phyloP scores from a whole-genome alignment of 2,888 invertebrate species.

The Stictocephala bisonia region DNA sequence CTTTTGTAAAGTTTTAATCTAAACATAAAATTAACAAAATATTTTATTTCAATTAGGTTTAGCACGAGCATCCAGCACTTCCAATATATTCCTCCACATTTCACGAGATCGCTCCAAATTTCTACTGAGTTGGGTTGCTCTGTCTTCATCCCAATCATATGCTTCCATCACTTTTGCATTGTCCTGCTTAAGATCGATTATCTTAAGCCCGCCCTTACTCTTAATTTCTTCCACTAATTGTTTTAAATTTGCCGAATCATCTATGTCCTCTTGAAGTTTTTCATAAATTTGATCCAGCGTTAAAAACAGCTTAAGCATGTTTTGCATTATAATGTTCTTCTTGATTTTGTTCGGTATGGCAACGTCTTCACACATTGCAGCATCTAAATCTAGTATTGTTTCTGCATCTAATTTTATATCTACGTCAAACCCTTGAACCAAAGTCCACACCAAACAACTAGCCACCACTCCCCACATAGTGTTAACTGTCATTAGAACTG shows the following conservation, averaged over 20 bases:
- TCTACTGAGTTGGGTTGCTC: conserved; percentile 12
- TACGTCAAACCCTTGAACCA: neutral
- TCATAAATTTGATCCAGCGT: conserved; percentile 30
- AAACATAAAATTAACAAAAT: no score
- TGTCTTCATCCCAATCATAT: conserved; percentile 23
- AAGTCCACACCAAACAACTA: no score
- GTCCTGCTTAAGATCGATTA: conserved; percentile 10
- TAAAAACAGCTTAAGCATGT: conserved; percentile 19
- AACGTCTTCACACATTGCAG: conserved; percentile 12
- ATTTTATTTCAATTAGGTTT: no score
- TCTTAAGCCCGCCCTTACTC: conserved; percentile 4
- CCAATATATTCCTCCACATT: conserved; percentile 22
- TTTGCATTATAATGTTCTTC: conserved; percentile 23
- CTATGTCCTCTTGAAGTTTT: neutral
- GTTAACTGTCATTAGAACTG: no score
- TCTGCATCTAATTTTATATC: conserved; percentile 17
- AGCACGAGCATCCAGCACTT: no score
- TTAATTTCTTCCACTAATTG: neutral
- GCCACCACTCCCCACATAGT: no score
- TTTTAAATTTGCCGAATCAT: neutral
- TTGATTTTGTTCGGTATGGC: neutral
- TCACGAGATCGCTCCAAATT: conserved; percentile 26
- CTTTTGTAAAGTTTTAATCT: no score
- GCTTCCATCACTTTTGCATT: conserved; percentile 5
- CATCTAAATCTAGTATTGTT: conserved; percentile 9